Evolutionary conservation across 2,797 vertebrate genomes (phyloP), one percentile per base, ranked within the genome.

Genomic region (Petrocephalus schoutedeni): DNA sequence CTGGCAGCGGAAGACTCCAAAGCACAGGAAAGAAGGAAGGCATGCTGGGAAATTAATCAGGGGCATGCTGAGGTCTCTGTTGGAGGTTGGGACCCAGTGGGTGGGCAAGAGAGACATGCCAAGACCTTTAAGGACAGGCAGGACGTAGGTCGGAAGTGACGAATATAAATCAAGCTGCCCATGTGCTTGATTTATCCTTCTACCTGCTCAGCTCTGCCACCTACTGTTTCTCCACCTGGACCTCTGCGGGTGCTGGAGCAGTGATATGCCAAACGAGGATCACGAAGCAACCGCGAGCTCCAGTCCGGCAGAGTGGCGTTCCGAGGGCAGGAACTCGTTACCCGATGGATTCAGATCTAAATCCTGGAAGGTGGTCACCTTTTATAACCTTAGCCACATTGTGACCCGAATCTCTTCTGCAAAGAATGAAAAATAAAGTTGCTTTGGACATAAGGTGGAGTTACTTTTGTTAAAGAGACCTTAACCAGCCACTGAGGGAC

Each of bases 11-110:
- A 36, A 36, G 54, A 54, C 83, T 85, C 32, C 54, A 85, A 32
- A 16, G 32, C 54, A 57, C 83, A 85, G 83, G 45, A 71, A 12
- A 54, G 12, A 32, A 87, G 59, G 10, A 53, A 54, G 64, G 61
- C 59, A 71, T 64, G 61, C 86, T 87, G 86, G 21, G 61, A 87
- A 71, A 87, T 67, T 87, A 87, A 80, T 87, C 64, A 87, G 86
- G 67, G 57, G 45, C 86, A 32, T 54, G 51, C 36, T 49, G 49
- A 41, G 67, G 16, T 77, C 21, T 49, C 58, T n/a, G 51, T 41
- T 74, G 86, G 67, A 56, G 67, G 67, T 87, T 3, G 9, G 51
- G 2, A 23, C 58, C 16, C 51, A 64, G 14, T 86, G 57, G 61
- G 21, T 45, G 67, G 87, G 51, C 36, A 45, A 58, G 23, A 16